Percentiles rank a stretch among this genome's conserved stretches.
Evolutionary conservation across 2,797 vertebrate species (phyloP).

Genomic region (Melanotaenia pygmaea): DNA sequence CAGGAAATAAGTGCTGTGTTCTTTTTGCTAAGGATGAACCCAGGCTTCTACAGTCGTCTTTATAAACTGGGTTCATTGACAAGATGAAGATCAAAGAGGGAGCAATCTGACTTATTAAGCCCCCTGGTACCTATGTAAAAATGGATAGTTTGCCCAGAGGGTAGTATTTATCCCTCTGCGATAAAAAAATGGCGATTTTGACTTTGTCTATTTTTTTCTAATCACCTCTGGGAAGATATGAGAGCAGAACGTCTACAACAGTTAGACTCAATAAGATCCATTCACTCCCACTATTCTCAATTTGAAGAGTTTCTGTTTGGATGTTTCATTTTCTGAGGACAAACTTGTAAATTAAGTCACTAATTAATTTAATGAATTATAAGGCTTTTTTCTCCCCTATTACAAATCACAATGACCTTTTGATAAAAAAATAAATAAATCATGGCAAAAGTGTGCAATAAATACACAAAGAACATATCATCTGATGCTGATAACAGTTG

Average conservation of each 20-base stretch:
- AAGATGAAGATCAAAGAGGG: background rate
- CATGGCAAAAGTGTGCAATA: background rate
- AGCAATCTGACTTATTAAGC: background rate
- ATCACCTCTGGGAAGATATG: slow-evolving; percentile 9
- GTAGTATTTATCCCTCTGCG: slow-evolving; percentile 28
- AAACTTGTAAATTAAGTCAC: slow-evolving; percentile 9
- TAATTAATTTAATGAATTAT: background rate
- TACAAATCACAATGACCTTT: background rate
- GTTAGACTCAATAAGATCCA: slow-evolving; percentile 12
- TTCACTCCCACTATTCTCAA: background rate
- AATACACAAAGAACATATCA: background rate
- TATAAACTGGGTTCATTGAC: slow-evolving; percentile 5
- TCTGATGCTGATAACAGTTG: background rate
- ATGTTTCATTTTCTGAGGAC: slow-evolving; percentile 1
- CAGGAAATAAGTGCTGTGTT: slow-evolving; percentile 5
- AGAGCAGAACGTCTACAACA: background rate
- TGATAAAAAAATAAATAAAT: background rate
- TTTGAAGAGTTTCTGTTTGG: background rate
- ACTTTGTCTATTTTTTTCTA: slow-evolving; percentile 26
- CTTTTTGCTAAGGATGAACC: background rate
- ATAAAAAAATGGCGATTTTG: slow-evolving; percentile 19
- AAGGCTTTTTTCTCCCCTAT: background rate
- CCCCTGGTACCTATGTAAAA: slow-evolving; percentile 21
- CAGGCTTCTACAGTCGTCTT: background rate
- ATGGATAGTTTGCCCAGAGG: slow-evolving; percentile 4